These are phyloP conservation scores for Camponotus pennsylvanicus DNA, from an alignment of 1,140 invertebrate genomes.

Conservation along the genomic window DNA sequence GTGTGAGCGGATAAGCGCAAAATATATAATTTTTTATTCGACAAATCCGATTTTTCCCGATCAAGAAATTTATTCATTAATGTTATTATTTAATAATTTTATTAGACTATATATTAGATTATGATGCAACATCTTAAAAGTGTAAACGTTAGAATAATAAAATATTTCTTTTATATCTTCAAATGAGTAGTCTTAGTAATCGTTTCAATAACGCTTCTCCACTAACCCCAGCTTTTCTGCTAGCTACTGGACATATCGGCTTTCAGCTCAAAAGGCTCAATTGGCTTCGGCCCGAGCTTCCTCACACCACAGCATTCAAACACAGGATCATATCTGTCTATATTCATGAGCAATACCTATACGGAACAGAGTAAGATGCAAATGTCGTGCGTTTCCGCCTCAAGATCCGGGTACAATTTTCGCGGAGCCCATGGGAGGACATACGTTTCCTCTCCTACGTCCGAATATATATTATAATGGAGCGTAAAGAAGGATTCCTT, in stretches of 20 bases:
- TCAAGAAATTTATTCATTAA: neutral
- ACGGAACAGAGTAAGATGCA: constrained; percentile 70
- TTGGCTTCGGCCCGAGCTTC: constrained; percentile 60
- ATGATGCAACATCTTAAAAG: neutral
- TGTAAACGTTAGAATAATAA: neutral
- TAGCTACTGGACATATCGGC: constrained; percentile 70
- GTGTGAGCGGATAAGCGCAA: neutral
- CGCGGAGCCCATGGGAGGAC: constrained; percentile 73
- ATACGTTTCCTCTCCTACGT: constrained; percentile 73
- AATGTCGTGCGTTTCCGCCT: constrained; percentile 74
- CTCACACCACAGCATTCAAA: constrained; percentile 70
- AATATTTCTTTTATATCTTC: neutral
- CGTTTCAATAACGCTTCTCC: constrained; percentile 45
- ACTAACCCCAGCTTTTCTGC: constrained; percentile 52
- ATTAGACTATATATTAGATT: neutral
- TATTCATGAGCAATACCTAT: constrained; percentile 77
- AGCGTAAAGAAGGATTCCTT: constrained; percentile 73
- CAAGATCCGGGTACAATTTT: constrained; percentile 75
- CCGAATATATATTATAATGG: constrained; percentile 76
- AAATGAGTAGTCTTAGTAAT: constrained; percentile 26
- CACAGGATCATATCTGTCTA: constrained; percentile 77
- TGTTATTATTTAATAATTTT: neutral
- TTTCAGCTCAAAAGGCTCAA: constrained; percentile 70
- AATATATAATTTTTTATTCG: neutral
- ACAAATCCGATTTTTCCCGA: neutral